Percentiles rank a stretch among this genome's conserved stretches.
Evolutionary conservation across 2,113 vertebrate species (phyloP).

Genomic region (Seriola rivoliana): DNA sequence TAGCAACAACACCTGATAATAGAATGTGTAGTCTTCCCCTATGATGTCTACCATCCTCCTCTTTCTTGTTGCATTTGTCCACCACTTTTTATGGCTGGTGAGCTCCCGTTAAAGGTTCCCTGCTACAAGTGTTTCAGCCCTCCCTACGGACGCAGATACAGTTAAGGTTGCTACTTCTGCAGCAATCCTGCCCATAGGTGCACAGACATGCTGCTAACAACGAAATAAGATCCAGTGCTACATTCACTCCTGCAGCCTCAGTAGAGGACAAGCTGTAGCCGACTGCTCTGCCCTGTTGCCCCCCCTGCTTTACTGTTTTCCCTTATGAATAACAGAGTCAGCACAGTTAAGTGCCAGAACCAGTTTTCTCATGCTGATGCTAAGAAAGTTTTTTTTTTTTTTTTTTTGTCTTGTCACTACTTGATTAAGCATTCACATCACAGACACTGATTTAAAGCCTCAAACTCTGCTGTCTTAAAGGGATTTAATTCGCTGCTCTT

Average conservation of each 20-base stretch:
- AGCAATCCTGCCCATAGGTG: not conserved
- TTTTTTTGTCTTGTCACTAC: conserved; percentile 1
- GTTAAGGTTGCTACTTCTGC: not conserved
- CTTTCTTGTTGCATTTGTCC: not conserved
- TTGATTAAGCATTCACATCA: conserved; percentile 18
- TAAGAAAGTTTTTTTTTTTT: not conserved
- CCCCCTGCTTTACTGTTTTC: conserved; percentile 3
- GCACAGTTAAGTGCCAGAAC: conserved; percentile 7
- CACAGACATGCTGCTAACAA: not conserved
- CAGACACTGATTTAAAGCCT: conserved; percentile 27
- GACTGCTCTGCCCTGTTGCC: not conserved
- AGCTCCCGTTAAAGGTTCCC: not conserved
- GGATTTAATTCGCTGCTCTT: conserved; percentile 43
- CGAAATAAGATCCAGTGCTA: not conserved
- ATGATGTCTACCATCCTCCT: not conserved
- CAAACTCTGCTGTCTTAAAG: conserved; percentile 29
- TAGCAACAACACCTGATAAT: not conserved
- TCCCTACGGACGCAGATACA: not conserved
- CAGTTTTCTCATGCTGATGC: conserved; percentile 24
- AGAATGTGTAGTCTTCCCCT: not conserved
- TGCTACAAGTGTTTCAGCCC: not conserved
- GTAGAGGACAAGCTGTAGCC: conserved; percentile 2
- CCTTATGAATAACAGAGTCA: conserved; percentile 5
- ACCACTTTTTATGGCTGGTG: not conserved
- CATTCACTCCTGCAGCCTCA: conserved; percentile 15